These are phyloP conservation scores for Platycheirus rosarum DNA, from an alignment of 2,888 invertebrate genomes.

Conservation along the genomic window DNA sequence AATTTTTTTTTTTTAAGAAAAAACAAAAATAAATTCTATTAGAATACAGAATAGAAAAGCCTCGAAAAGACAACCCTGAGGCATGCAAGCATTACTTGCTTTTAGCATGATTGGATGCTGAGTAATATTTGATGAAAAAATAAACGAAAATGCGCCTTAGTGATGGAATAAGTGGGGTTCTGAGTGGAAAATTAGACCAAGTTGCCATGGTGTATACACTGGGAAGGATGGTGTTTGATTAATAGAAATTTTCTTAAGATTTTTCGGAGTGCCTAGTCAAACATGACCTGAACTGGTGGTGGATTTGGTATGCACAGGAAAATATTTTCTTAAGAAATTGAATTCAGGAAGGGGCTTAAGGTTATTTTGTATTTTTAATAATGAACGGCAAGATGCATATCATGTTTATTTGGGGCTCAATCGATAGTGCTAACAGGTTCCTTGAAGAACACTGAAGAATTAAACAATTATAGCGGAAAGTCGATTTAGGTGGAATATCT, in stretches of 20 bases:
- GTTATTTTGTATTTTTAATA: no score
- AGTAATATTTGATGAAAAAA: slow-evolving; percentile 58
- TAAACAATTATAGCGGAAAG: no score
- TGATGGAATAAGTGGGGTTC: background rate
- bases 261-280: slow-evolving; percentile 11
- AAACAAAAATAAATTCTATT: slow-evolving; percentile 66
- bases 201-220: background rate
- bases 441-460: no score
- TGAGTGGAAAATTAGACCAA: slow-evolving; percentile 6
- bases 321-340: slow-evolving; percentile 35
- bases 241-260: slow-evolving; percentile 29
- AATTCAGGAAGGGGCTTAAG: no score
- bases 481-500: no score
- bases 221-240: slow-evolving; percentile 29
- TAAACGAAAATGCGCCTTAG: slow-evolving; percentile 5
- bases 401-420: no score
- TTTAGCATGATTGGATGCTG: slow-evolving; percentile 65
- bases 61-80: slow-evolving; percentile 32
- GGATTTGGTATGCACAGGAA: slow-evolving; percentile 11
- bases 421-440: no score
- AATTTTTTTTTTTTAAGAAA: slow-evolving; percentile 11
- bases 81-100: slow-evolving; percentile 43
- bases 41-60: slow-evolving; percentile 58
- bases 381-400: no score
- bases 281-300: slow-evolving; percentile 15